Base-by-base conservation (phyloP, 92 coral and sea anemone genomes). In the Porites divaricata region DNA sequence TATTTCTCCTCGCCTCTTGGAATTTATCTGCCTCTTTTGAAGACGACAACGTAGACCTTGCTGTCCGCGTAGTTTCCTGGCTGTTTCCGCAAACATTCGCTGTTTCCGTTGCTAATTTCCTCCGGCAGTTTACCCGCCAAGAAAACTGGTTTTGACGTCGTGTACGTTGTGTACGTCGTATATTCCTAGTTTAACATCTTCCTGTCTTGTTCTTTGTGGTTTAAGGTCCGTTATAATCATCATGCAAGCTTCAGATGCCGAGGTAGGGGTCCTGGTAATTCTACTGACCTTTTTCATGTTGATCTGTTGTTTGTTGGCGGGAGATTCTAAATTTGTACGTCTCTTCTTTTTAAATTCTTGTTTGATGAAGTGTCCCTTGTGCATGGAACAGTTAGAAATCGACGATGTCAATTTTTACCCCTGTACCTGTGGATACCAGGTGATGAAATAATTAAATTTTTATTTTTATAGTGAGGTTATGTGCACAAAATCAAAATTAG, bases 401-500 rank as follows among this genome's bases (percentile, higher is more conserved):
- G 99, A 97, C 70, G 99, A 97, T 87, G 99, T 97, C 57, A 97
- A 97, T 86, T 97, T 97, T 72, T 97, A 91, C 56, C 99, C 99
- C 0, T 97, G 99, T 81, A 95, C 99, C 62, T 97, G 99, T 78
- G 99, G 99, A 81, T 97, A 97, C 69, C 99, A 97, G 90, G 99
- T 95, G 88, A 90, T 79, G 51, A 35, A 13, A 66, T 17, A 19
- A 2, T 53, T 2, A 2, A 35, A 5, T 35, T 35, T 22, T 13
- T 22, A 25, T 4, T 24, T 74, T 52, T 65, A 14, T 12, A 19
- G 56, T 48, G 15, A 24, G 51, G 49, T 61, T 67, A 17, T 26
- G 20, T 23, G 23, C 45, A 35, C 45, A 35, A 35, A 35, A 35
- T 35, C 45, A 35, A 35, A 35, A 35, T 35, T 35, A 35, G 4